phyloP scores from a whole-genome alignment of 2,113 vertebrate genomes.

The Tupaia chinensis region DNA sequence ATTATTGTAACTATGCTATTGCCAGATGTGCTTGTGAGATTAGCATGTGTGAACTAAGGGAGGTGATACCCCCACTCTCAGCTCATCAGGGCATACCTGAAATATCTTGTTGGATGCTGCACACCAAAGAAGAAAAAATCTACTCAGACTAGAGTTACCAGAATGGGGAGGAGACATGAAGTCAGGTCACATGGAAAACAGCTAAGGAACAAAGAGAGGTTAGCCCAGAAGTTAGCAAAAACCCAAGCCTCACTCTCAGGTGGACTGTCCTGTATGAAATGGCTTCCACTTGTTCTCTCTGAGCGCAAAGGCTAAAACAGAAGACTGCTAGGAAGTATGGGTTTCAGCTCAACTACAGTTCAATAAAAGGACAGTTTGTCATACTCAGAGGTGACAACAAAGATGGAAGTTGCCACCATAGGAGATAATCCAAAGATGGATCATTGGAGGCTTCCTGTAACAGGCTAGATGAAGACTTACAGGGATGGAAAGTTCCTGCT shows the following conservation, averaged over 20 bases:
- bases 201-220: not conserved
- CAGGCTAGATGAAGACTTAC: not conserved
- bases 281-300: not conserved
- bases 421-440: not conserved
- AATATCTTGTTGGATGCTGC: not conserved
- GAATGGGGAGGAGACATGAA: not conserved
- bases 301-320: not conserved
- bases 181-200: not conserved
- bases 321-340: not conserved
- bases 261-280: accelerated
- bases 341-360: too few relatives aligned
- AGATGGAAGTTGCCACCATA: not conserved
- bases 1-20: not conserved
- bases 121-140: not conserved
- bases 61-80: not conserved
- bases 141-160: not conserved
- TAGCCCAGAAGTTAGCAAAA: not conserved
- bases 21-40: not conserved
- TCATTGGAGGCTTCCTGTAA: not conserved
- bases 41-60: not conserved
- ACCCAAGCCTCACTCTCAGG: not conserved
- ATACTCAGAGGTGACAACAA: not conserved
- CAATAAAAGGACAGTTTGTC: not conserved
- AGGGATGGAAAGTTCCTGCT: too few relatives aligned
- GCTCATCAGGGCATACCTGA: too few relatives aligned